Conservation (phyloP, 2,113 vertebrate genomes). For the Podiceps cristatus region DNA sequence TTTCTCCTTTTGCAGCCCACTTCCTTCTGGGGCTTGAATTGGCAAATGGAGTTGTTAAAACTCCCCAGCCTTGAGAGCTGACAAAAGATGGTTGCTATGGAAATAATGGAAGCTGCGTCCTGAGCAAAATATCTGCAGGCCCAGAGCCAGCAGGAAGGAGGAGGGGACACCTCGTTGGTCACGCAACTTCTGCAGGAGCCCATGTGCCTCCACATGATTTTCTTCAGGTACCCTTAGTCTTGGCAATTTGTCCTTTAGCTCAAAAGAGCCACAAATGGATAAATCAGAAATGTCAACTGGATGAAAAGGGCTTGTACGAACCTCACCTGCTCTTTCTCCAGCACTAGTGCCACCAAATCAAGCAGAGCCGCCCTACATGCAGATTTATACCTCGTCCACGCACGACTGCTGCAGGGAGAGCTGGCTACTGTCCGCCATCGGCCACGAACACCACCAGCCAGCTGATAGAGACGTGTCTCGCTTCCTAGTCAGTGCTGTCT, state of each 20-base stretch:
- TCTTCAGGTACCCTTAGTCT: not conserved
- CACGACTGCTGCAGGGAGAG: too few species aligned
- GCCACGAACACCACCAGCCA: not conserved
- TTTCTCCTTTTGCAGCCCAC: not conserved
- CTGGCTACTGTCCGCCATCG: rapidly evolving
- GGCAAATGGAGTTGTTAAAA: constrained; percentile 36
- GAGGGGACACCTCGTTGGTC: not conserved
- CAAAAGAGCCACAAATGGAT: not conserved
- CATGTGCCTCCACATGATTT: not conserved
- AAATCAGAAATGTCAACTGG: not conserved
- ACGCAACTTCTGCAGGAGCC: not conserved
- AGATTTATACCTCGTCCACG: not conserved
- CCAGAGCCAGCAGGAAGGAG: not conserved
- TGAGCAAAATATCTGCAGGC: constrained; percentile 9
- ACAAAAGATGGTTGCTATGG: constrained; percentile 52
- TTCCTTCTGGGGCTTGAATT: constrained; percentile 37
- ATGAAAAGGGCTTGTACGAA: not conserved
- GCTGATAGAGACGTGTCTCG: not conserved
- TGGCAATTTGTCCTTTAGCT: not conserved
- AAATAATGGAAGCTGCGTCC: constrained; percentile 29
- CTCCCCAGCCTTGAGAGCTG: not conserved
- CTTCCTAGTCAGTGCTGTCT: not conserved
- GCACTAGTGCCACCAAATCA: not conserved
- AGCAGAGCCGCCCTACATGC: not conserved
- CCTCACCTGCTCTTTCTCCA: not conserved